Base-by-base conservation (phyloP, 2,888 invertebrate genomes). In the Hetaerina titia region DNA sequence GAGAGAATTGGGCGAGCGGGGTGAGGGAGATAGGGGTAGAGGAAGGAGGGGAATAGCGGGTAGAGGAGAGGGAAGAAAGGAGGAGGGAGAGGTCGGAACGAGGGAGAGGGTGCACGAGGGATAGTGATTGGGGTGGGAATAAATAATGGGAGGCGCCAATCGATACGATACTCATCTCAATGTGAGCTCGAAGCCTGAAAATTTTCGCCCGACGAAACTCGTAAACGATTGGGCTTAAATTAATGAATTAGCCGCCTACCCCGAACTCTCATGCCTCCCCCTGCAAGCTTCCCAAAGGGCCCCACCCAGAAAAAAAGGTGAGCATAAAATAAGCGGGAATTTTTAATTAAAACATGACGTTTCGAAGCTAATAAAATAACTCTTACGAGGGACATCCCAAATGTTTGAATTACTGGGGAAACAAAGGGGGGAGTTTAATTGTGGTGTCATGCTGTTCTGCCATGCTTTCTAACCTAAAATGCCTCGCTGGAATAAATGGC, bases 61-160 rank as follows among this genome's bases (percentile, higher is more conserved):
- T 15, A 81, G 81, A 81, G 0, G 81, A 13, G 81, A 81, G 31
- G 7, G 81, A 15, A 11, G 31, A 2, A 31, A 13, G 15, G 81
- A 4, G 81, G 13, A 11, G 15, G 15, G 31, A 31, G 31, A 31
- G 31, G 81, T 11, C 13, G 31, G 9, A 11, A 6, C 13, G 81
- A 19, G 7, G 64, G 64, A 9, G 22, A 69, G 81, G 81, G 31
- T 1, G 31, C 31, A 31, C 69, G 81, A 81, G 81, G 81, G 81
- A 81, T 81, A 81, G 81, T 81, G 31, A 81, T 81, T 81, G 81
- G 81, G 81, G 31, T 31, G 81, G 31, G 81, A 81, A 81, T 81
- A 81, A 81, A 81, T 81, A 81, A 81, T 31, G 81, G 11, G 31
- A 81, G 81, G 25, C 31, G 25, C 81, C 81, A 81, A 81, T 81